A percentile compares a stretch with the other conserved stretches of the same genome.
Evolutionary conservation across 1,140 invertebrate species (phyloP).

Genomic region (Lepidostoma basale): DNA sequence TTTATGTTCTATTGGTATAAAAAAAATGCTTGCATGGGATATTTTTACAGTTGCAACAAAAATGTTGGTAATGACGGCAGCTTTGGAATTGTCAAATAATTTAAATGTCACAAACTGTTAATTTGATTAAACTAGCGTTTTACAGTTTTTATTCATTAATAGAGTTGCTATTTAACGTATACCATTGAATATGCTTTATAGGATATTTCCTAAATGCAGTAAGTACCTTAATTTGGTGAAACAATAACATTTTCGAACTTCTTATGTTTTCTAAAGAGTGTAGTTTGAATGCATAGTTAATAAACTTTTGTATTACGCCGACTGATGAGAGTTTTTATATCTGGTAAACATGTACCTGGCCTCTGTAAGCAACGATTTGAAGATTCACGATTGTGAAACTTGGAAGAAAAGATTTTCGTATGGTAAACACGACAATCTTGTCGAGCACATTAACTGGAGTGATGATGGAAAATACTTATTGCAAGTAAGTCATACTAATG

Average conservation of each 20-base stretch:
- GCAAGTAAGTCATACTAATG: constrained; percentile 55
- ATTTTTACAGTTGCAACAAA: no score
- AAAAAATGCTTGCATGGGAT: no score
- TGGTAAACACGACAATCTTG: constrained; percentile 52
- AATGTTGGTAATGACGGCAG: neutral
- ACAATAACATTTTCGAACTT: no score
- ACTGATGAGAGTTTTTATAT: no score
- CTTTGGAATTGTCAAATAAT: constrained; percentile 12
- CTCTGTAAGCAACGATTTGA: constrained; percentile 55
- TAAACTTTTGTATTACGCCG: no score
- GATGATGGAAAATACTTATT: constrained; percentile 59
- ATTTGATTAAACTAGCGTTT: neutral
- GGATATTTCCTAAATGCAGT: no score
- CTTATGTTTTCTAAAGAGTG: no score
- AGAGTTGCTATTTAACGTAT: no score
- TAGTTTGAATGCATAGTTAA: no score
- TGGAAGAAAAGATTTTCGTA: constrained; percentile 57
- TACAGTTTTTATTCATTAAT: neutral
- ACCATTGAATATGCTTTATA: no score
- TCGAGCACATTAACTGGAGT: constrained; percentile 58
- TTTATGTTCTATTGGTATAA: no score
- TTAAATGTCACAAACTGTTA: neutral
- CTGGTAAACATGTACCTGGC: constrained; percentile 58
- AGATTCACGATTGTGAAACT: constrained; percentile 54
- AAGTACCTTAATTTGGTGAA: no score